These are phyloP conservation scores for Odontocolon sp. DNA, from an alignment of 2,888 invertebrate species.

Conservation along the genomic window DNA sequence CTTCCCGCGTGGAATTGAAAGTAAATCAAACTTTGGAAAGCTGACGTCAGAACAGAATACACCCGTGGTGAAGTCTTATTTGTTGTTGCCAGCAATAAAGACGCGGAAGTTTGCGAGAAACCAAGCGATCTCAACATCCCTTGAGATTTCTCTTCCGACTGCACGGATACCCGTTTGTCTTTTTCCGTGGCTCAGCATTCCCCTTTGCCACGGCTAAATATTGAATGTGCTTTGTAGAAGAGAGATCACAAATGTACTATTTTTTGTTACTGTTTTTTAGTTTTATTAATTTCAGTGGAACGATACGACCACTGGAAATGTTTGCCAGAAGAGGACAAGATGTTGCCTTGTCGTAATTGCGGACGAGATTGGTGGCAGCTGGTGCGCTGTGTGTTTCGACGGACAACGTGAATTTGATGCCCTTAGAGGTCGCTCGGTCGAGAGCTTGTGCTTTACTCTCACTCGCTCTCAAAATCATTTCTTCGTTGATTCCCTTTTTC, in stretches of 20 bases:
- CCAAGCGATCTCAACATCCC: too few species aligned
- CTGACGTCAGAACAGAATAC: conserved; percentile 1
- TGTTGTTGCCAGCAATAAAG: conserved; percentile 41
- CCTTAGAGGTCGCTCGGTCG: conserved; percentile 26
- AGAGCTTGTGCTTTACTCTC: background rate
- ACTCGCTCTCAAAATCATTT: background rate
- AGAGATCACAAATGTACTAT: background rate
- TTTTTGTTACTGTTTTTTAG: conserved; percentile 20
- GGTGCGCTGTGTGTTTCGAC: conserved; percentile 25
- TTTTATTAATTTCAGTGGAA: conserved; percentile 33
- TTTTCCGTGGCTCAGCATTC: too few species aligned
- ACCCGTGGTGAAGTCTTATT: conserved; percentile 42
- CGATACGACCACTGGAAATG: conserved; percentile 15
- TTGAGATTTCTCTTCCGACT: too few species aligned
- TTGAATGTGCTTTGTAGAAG: too few species aligned
- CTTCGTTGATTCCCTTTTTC: background rate
- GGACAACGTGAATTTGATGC: conserved; percentile 59
- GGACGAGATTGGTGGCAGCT: conserved; percentile 57
- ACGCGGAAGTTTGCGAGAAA: background rate
- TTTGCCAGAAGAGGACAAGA: conserved; percentile 43
- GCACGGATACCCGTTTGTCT: too few species aligned
- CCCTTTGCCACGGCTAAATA: too few species aligned
- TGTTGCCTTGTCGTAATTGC: conserved; percentile 60
- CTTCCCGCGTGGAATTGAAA: conserved; percentile 61
- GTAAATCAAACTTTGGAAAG: conserved; percentile 54